phyloP scores from a whole-genome alignment of 1,140 invertebrate species.

The Glossosoma conforme region DNA sequence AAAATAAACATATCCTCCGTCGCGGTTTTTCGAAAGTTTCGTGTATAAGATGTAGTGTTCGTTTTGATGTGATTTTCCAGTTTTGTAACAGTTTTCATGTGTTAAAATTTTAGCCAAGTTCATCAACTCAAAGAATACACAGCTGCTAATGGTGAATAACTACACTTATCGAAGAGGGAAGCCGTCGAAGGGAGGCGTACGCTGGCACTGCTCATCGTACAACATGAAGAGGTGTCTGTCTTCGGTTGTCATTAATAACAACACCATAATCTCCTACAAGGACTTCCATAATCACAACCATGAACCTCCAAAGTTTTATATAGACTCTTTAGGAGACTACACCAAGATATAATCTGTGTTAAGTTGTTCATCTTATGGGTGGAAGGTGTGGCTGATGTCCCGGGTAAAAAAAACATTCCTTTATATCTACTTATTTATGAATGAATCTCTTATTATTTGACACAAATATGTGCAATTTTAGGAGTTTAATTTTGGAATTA shows the following conservation, averaged over 20 bases:
- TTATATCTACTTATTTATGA: too few species aligned
- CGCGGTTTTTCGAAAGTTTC: too few species aligned
- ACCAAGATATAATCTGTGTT: background rate
- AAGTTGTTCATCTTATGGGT: too few species aligned
- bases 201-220: slow-evolving; percentile 16
- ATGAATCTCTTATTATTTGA: too few species aligned
- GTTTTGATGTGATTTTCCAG: too few species aligned
- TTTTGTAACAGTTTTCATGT: too few species aligned
- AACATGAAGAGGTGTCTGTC: background rate
- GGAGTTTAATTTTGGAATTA: too few species aligned
- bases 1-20: too few species aligned
- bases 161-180: slow-evolving; percentile 8
- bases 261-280: background rate
- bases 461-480: too few species aligned
- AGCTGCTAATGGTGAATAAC: slow-evolving; percentile 11
- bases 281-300: slow-evolving; percentile 1
- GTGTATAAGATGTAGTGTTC: too few species aligned
- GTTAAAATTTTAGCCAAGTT: slow-evolving; percentile 17
- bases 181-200: background rate
- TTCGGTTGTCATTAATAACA: background rate
- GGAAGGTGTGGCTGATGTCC: too few species aligned
- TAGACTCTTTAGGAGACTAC: background rate
- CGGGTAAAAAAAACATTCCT: too few species aligned
- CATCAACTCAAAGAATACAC: background rate
- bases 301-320: slow-evolving; percentile 1